phyloP scores from a whole-genome alignment of 2,113 vertebrate genomes.

The Phylloscopus whistleri region DNA sequence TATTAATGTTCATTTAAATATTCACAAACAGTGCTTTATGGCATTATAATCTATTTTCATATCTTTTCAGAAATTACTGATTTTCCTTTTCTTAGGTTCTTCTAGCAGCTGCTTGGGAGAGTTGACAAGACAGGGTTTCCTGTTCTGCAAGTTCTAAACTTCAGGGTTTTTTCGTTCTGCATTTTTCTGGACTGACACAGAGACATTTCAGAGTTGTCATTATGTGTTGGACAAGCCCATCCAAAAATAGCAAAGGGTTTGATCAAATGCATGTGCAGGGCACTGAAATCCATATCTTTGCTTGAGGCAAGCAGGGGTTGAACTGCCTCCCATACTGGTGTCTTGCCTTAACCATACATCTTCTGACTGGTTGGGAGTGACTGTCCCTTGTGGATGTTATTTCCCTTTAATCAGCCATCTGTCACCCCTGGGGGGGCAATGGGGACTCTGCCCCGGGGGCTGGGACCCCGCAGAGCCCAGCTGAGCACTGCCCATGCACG shows the following conservation, averaged over 20 bases:
- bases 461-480: accelerated
- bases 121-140: not conserved
- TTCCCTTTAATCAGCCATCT: not conserved
- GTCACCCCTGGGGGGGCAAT: not conserved
- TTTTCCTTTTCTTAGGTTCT: not conserved
- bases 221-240: not conserved
- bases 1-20: not conserved
- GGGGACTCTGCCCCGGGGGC: not conserved
- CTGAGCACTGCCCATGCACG: accelerated
- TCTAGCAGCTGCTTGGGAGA: not conserved
- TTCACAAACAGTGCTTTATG: not conserved
- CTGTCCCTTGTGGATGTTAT: not conserved
- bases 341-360: not conserved
- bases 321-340: not conserved
- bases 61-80: not conserved
- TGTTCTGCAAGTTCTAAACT: not conserved
- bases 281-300: not conserved
- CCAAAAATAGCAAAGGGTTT: not conserved
- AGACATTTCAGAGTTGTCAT: not conserved
- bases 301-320: not conserved
- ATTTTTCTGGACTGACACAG: not conserved
- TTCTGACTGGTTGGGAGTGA: not conserved
- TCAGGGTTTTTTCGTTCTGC: not conserved
- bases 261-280: not conserved
- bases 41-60: not conserved